phyloP scores from a whole-genome alignment of 2,797 vertebrate genomes.

The Sebastes trivittatus region DNA sequence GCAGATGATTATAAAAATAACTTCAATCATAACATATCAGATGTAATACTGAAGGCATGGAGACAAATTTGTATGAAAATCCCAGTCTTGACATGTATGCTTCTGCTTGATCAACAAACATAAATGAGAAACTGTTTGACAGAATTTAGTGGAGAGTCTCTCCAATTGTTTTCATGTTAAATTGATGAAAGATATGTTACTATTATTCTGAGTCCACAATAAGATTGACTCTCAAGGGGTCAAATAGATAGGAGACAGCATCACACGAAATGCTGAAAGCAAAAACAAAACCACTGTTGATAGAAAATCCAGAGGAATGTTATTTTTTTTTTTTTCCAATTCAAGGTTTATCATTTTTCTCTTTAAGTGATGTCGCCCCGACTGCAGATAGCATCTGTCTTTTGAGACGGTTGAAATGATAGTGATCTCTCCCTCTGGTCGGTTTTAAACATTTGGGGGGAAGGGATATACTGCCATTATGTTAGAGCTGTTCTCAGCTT shows the following conservation, averaged over 20 bases:
- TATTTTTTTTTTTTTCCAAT: background rate
- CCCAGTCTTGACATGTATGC: too few relatives aligned
- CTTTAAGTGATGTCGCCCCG: constrained; percentile 24
- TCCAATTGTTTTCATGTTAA: background rate
- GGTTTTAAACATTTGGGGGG: constrained; percentile 47
- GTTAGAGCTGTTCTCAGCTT: constrained; percentile 30
- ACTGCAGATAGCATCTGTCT: constrained; percentile 52
- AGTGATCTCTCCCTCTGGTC: constrained; percentile 49
- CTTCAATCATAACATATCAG: background rate
- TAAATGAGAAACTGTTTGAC: background rate
- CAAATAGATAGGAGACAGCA: background rate
- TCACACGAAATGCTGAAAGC: background rate
- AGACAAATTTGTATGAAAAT: too few relatives aligned
- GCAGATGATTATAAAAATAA: background rate
- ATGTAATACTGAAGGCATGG: background rate
- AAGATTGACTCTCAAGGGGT: background rate
- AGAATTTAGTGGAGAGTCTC: background rate
- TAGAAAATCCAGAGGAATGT: constrained; percentile 7
- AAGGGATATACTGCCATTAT: constrained; percentile 50
- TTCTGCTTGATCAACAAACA: background rate
- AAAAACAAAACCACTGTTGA: constrained; percentile 2
- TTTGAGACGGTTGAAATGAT: constrained; percentile 52
- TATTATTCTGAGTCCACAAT: background rate
- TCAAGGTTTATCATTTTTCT: constrained; percentile 16
- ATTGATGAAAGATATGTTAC: background rate